Conservation (phyloP, 2,888 invertebrate genomes). For the Caenorhabditis parvicauda region DNA sequence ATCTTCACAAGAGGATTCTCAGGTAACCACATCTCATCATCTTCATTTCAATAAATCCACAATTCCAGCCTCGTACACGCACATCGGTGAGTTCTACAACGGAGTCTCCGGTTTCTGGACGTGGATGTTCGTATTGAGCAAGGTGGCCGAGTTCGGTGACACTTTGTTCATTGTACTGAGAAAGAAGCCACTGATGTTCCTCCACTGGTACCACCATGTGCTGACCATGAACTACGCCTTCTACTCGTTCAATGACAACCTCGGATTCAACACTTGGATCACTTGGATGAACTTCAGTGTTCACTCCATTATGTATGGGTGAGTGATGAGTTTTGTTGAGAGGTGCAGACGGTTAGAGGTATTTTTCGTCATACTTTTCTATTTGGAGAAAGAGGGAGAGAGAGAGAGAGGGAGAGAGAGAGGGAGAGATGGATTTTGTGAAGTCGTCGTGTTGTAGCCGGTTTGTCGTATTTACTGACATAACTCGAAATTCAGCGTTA, state of each 20-base stretch:
- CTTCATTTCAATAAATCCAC: background rate
- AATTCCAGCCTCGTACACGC: slow-evolving; percentile 30
- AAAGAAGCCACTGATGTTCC: slow-evolving; percentile 47
- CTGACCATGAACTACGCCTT: slow-evolving; percentile 60
- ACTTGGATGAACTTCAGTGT: slow-evolving; percentile 59
- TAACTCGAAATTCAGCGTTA: too few species aligned
- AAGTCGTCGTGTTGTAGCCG: too few species aligned
- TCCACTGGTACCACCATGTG: slow-evolving; percentile 59
- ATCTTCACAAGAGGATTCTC: slow-evolving; percentile 32
- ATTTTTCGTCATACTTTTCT: background rate
- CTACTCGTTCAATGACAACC: slow-evolving; percentile 40
- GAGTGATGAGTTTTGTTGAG: background rate
- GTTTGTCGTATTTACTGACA: too few species aligned
- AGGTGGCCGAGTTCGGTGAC: slow-evolving; percentile 47
- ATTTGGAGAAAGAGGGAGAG: background rate
- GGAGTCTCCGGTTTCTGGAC: slow-evolving; percentile 50
- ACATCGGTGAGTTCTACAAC: slow-evolving; percentile 36
- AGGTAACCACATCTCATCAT: slow-evolving; percentile 4
- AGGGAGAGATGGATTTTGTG: background rate
- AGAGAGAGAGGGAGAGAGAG: background rate
- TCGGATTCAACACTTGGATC: slow-evolving; percentile 59
- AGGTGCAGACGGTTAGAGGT: too few species aligned
- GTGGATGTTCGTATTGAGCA: slow-evolving; percentile 47
- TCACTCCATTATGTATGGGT: slow-evolving; percentile 51
- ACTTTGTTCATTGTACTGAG: slow-evolving; percentile 46